These are phyloP conservation scores for Hippasteria phrygiana DNA, from an alignment of 53 echinoderm and acorn worm genomes.

Conservation along the genomic window DNA sequence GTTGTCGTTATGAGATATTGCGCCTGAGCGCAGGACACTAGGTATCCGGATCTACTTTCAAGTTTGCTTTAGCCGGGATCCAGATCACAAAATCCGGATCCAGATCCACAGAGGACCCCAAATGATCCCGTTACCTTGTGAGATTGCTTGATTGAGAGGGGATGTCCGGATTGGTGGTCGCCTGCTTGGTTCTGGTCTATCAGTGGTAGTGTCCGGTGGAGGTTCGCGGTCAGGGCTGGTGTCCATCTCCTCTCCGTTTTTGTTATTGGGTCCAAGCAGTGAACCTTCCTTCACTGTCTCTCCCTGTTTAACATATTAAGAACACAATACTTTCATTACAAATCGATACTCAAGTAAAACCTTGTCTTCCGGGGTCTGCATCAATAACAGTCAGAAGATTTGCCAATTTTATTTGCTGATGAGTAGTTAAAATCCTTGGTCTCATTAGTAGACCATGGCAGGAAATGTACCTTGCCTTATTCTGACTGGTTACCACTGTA, in stretches of 20 bases:
- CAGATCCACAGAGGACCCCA: not conserved
- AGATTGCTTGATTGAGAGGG: not conserved
- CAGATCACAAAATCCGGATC: too few relatives aligned
- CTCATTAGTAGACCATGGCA: too few relatives aligned
- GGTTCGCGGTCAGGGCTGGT: constrained; percentile 12
- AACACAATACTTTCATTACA: not conserved
- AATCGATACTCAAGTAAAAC: too few relatives aligned
- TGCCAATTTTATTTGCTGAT: too few relatives aligned
- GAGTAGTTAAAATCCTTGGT: too few relatives aligned
- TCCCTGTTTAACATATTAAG: constrained; percentile 4
- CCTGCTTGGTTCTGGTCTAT: not conserved
- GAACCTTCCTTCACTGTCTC: constrained; percentile 35
- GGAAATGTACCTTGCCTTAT: too few relatives aligned
- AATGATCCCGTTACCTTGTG: not conserved
- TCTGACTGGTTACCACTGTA: too few relatives aligned
- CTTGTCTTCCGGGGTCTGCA: not conserved
- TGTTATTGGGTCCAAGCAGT: not conserved
- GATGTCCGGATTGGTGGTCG: constrained; percentile 1
- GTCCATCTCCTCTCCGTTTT: constrained; percentile 17
- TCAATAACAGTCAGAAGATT: too few relatives aligned
- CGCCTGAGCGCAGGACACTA: too few relatives aligned
- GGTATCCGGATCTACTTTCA: too few relatives aligned
- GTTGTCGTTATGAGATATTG: too few relatives aligned
- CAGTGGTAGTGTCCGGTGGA: constrained; percentile 16
- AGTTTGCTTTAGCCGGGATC: too few relatives aligned